Conservation (phyloP, 1,140 invertebrate genomes). For the Drosophila kurseongensis region DNA sequence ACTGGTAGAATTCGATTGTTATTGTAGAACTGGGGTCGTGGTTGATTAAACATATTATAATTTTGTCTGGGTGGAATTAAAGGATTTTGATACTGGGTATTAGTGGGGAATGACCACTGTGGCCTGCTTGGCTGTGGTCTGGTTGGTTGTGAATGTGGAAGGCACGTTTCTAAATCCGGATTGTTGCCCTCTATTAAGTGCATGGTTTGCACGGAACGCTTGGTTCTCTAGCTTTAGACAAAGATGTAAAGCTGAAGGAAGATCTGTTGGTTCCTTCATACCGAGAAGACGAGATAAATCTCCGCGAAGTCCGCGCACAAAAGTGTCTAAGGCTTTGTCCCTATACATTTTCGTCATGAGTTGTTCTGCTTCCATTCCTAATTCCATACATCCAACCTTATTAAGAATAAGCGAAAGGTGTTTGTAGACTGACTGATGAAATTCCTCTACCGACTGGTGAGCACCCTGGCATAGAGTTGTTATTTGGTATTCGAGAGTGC, state of each 20-base stretch:
- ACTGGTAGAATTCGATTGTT: too few relatives aligned
- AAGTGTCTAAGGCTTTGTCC: too few relatives aligned
- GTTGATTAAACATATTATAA: too few relatives aligned
- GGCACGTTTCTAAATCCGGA: not conserved
- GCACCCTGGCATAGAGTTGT: constrained; percentile 20
- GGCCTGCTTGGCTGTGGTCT: too few relatives aligned
- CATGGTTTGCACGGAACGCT: not conserved
- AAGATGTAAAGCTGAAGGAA: constrained; percentile 36
- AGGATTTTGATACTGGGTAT: too few relatives aligned
- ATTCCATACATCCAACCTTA: constrained; percentile 13
- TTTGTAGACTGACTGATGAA: constrained; percentile 40
- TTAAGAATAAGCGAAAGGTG: constrained; percentile 41
- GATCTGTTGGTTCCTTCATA: constrained; percentile 24
- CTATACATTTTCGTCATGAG: constrained; percentile 26
- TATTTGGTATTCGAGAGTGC: constrained; percentile 42
- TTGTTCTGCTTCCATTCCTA: constrained; percentile 14
- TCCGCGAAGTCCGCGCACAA: too few relatives aligned
- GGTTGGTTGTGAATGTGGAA: not conserved
- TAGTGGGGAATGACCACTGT: too few relatives aligned
- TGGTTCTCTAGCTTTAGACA: too few relatives aligned
- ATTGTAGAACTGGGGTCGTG: too few relatives aligned
- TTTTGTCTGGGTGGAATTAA: too few relatives aligned
- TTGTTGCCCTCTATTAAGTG: not conserved
- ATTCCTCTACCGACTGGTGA: constrained; percentile 31
- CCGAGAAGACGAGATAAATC: constrained; percentile 1